A percentile compares a stretch with the other conserved stretches of the same genome.
These are phyloP conservation scores for Rhinatrema bivittatum DNA, from an alignment of 2,797 vertebrate species.

Conservation along the genomic window DNA sequence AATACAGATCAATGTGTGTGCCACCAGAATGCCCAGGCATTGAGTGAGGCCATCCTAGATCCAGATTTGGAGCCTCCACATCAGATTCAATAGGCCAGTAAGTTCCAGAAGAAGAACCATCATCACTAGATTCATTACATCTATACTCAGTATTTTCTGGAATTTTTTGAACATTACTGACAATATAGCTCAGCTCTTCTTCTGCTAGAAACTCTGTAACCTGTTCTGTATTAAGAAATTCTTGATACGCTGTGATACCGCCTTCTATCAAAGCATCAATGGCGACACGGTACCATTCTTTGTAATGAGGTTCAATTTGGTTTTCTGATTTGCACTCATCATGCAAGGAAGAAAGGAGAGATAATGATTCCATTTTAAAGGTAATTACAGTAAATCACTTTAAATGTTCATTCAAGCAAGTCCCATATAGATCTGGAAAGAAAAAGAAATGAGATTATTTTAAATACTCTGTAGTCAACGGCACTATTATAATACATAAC, in stretches of 20 bases:
- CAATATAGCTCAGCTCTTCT: conserved; percentile 81
- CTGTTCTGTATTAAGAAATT: conserved; percentile 78
- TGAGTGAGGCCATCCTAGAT: conserved; percentile 86
- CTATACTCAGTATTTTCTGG: conserved; percentile 37
- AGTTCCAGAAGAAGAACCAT: conserved; percentile 80
- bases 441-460: conserved; percentile 10
- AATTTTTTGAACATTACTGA: conserved; percentile 57
- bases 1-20: conserved; percentile 84
- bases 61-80: conserved; percentile 82
- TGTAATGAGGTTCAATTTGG: conserved; percentile 87
- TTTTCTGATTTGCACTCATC: conserved; percentile 74
- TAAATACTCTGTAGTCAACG: no score
- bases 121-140: conserved; percentile 58
- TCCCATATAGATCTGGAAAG: background rate
- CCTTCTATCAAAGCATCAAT: conserved; percentile 73
- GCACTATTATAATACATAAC: no score
- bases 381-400: background rate
- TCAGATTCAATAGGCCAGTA: conserved; percentile 94
- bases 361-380: conserved; percentile 73
- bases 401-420: conserved; percentile 39
- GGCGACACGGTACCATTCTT: conserved; percentile 85
- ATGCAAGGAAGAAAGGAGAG: conserved; percentile 76
- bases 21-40: conserved; percentile 56
- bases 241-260: conserved; percentile 70
- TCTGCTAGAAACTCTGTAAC: conserved; percentile 80